phyloP scores from a whole-genome alignment of 1,140 invertebrate genomes.

The Alviniconcha marisindica region DNA sequence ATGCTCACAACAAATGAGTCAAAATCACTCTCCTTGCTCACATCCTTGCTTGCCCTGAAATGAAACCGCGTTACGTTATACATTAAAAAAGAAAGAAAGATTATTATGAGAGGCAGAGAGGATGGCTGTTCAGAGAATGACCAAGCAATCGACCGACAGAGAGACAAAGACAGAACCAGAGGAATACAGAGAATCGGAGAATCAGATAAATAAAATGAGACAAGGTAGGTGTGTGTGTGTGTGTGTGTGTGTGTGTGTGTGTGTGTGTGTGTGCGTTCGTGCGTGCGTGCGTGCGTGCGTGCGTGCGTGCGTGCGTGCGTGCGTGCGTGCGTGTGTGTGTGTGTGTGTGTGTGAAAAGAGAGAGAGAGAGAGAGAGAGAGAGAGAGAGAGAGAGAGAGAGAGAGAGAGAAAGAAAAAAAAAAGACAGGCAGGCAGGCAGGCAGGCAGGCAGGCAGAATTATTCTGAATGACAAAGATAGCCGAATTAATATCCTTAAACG shows the following conservation, averaged over 20 bases:
- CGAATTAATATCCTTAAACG: not conserved
- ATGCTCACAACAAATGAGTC: not conserved
- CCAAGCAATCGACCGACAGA: not conserved
- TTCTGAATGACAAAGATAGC: not conserved
- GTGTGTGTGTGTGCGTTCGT: not conserved
- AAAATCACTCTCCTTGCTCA: not conserved
- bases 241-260: not conserved
- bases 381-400: not conserved
- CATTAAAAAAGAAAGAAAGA: not conserved
- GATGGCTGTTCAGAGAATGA: not conserved
- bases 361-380: not conserved
- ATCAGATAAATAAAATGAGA: no score
- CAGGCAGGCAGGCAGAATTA: not conserved
- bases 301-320: slow-evolving; percentile 2
- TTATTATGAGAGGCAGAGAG: not conserved
- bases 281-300: not conserved
- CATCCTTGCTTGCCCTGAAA: no score
- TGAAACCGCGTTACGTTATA: no score
- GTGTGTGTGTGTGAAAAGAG: not conserved
- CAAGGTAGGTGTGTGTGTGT: no score
- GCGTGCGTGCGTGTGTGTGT: not conserved
- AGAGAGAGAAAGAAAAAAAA: not conserved
- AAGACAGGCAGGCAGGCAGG: not conserved
- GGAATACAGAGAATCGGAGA: no score
- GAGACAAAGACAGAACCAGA: no score